A percentile compares a stretch with the other conserved stretches of the same genome.
These are phyloP conservation scores for Linepithema humile DNA, from an alignment of 1,140 invertebrate species.

Conservation along the genomic window DNA sequence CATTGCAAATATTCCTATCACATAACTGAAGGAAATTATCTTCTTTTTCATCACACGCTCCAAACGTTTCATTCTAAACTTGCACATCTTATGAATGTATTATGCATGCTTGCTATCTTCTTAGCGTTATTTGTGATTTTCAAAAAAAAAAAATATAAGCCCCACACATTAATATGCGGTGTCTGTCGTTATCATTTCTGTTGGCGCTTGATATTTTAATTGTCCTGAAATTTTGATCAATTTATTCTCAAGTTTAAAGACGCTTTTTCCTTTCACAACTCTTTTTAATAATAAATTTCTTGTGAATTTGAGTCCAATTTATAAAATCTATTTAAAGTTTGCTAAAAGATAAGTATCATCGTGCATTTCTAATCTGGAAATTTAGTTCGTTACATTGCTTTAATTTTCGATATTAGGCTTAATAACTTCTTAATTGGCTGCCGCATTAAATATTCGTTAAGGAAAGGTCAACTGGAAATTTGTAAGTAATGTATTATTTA, in stretches of 20 bases:
- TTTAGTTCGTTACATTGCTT: background rate
- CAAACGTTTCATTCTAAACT: background rate
- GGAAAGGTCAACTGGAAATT: background rate
- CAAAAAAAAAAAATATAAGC: no score
- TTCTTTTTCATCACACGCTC: no score
- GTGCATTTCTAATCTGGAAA: background rate
- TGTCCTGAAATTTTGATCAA: background rate
- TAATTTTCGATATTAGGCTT: background rate
- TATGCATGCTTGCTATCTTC: background rate
- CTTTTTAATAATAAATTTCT: background rate
- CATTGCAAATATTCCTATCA: background rate
- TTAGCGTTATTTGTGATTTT: no score
- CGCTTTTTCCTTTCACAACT: background rate
- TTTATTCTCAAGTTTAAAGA: background rate
- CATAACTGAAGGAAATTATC: no score
- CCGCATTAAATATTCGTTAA: background rate
- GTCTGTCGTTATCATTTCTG: no score
- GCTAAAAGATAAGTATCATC: background rate
- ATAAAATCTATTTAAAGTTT: background rate
- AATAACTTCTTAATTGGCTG: background rate
- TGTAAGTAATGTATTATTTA: constrained; percentile 1
- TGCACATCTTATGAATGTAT: background rate
- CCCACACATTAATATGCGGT: no score
- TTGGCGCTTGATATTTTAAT: background rate
- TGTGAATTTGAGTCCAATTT: background rate